phyloP scores from a whole-genome alignment of 2,797 vertebrate species.

The Pipistrellus pipistrellus region DNA sequence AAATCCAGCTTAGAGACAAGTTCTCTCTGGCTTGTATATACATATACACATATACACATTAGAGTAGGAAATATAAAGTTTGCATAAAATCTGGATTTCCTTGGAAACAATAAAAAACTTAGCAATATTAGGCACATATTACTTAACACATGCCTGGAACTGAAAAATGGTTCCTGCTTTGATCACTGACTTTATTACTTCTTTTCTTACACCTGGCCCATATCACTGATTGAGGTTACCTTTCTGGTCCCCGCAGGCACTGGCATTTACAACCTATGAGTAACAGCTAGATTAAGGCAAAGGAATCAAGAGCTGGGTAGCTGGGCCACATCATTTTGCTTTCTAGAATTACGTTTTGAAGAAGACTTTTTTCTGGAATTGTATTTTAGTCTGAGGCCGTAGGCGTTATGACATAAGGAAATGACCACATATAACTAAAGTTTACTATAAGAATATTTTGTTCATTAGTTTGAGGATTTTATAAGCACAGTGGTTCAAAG shows the following conservation, averaged over 20 bases:
- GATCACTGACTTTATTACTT: not conserved
- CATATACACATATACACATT: not conserved
- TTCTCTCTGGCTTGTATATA: not conserved
- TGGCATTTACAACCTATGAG: not conserved
- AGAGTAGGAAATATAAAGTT: not conserved
- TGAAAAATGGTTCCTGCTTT: not conserved
- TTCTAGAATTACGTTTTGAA: not conserved
- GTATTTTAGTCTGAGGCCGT: not conserved
- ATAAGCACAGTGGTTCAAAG: not conserved
- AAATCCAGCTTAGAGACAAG: not conserved
- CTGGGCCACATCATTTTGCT: not conserved
- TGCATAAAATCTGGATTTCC: not conserved
- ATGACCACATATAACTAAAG: not conserved
- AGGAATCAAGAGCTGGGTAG: not conserved
- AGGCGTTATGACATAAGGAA: not conserved
- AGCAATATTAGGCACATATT: no score
- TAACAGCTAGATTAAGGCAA: not conserved
- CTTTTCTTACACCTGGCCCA: not conserved
- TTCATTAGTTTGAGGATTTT: constrained; percentile 24
- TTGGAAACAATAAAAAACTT: not conserved
- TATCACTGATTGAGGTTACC: not conserved
- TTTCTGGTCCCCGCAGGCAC: not conserved
- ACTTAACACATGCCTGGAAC: not conserved
- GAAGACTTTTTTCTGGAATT: not conserved
- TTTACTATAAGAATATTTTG: constrained; percentile 41